Evolutionary conservation across 2,797 vertebrate species (phyloP).

Genomic region (Rhynchotus rufescens): DNA sequence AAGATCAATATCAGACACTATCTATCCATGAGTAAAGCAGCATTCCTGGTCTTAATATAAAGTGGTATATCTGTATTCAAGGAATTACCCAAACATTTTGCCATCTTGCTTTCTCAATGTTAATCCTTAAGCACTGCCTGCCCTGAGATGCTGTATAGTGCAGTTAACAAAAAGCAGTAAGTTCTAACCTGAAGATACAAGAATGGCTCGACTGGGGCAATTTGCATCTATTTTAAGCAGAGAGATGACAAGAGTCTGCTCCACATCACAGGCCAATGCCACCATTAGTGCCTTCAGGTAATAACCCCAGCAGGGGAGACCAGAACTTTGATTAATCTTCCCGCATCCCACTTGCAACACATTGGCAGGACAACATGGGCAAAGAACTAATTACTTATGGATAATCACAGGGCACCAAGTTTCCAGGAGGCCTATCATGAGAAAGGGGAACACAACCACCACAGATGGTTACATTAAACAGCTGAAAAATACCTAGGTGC

Average conservation of each 20-base stretch:
- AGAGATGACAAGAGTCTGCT: not conserved
- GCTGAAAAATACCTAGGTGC: not conserved
- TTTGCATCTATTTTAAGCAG: not conserved
- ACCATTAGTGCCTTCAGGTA: not conserved
- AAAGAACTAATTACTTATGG: not conserved
- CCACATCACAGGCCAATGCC: not conserved
- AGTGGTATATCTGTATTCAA: not conserved
- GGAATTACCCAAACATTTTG: not conserved
- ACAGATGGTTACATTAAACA: not conserved
- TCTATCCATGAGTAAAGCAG: not conserved
- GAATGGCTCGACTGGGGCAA: not conserved
- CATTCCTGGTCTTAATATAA: not conserved
- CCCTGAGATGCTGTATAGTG: not conserved
- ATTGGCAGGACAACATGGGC: constrained; percentile 1
- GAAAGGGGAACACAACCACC: not conserved
- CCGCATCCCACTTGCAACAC: constrained; percentile 25
- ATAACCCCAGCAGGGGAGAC: constrained; percentile 3
- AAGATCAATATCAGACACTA: not conserved
- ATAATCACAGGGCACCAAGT: not conserved
- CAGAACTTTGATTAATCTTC: constrained; percentile 4
- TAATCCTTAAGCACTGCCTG: not conserved
- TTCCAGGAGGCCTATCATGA: not conserved
- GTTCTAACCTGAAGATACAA: not conserved
- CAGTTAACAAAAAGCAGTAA: not conserved
- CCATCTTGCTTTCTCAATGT: not conserved